phyloP scores from a whole-genome alignment of 1,140 invertebrate species.

The Mycetomoellerius zeteki region DNA sequence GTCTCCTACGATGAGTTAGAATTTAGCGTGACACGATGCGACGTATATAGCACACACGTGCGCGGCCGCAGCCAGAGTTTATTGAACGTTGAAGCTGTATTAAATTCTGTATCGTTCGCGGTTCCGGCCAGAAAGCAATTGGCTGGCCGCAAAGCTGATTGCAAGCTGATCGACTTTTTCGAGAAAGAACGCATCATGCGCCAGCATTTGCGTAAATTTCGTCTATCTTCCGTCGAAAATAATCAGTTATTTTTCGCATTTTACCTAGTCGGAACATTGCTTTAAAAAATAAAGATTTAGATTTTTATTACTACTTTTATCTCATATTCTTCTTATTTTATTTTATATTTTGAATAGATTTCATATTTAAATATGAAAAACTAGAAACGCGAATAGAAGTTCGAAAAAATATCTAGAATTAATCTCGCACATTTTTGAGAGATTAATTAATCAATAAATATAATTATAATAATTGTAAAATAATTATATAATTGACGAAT shows the following conservation, averaged over 20 bases:
- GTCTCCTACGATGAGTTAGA: conserved; percentile 81
- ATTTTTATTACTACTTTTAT: neutral
- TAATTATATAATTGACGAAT: neutral
- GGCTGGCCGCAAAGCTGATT: conserved; percentile 66
- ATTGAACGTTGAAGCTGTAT: conserved; percentile 83
- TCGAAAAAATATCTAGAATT: neutral
- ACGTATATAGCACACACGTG: conserved; percentile 48
- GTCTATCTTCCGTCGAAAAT: neutral
- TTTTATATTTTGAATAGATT: neutral
- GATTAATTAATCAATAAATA: neutral
- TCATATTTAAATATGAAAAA: neutral
- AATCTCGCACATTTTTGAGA: neutral
- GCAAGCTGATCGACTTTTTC: conserved; percentile 64
- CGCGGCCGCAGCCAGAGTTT: conserved; percentile 76
- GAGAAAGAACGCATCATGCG: neutral
- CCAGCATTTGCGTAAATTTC: conserved; percentile 40
- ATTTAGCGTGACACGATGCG: conserved; percentile 80
- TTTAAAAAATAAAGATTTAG: neutral
- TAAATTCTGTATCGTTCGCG: conserved; percentile 80
- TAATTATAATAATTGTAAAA: neutral
- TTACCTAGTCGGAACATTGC: neutral
- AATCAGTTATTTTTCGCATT: neutral
- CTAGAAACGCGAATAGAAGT: neutral
- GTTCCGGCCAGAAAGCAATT: conserved; percentile 51
- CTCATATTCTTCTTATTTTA: too few relatives aligned